A percentile compares a stretch with the other conserved stretches of the same genome.
Evolutionary conservation across 2,888 invertebrate species (phyloP).

Genomic region (Stenodema calcarata): DNA sequence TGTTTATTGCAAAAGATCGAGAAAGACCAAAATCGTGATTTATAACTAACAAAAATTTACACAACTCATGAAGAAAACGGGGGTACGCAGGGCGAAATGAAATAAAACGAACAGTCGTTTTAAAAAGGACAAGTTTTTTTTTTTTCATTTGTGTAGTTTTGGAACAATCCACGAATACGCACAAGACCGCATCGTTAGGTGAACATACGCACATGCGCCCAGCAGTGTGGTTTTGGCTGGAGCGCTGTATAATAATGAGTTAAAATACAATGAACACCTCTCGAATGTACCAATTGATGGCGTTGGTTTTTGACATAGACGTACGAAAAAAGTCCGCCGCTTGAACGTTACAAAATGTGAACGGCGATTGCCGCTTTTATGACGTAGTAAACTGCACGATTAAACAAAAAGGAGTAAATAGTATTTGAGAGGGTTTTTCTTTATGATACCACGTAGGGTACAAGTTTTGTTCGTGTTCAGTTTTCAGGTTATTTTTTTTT

Average conservation of each 20-base stretch:
- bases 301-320: too few relatives aligned
- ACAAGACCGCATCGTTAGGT: not conserved
- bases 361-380: not conserved
- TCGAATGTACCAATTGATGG: too few relatives aligned
- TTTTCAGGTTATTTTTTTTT: not conserved
- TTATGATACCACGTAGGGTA: not conserved
- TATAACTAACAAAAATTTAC: not conserved
- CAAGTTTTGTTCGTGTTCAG: not conserved
- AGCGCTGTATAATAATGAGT: too few relatives aligned
- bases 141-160: not conserved
- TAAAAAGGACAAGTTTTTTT: too few relatives aligned
- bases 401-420: not conserved
- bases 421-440: not conserved
- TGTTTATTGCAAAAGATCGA: not conserved
- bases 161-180: not conserved
- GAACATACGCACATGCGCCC: not conserved
- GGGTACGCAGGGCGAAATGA: not conserved
- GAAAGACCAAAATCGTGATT: not conserved
- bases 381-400: not conserved
- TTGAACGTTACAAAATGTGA: not conserved
- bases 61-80: not conserved
- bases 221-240: too few relatives aligned
- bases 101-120: not conserved
- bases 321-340: too few relatives aligned
- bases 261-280: too few relatives aligned